These are phyloP conservation scores for Oscheius sp. DNA, from an alignment of 2,888 invertebrate genomes.

Conservation along the genomic window DNA sequence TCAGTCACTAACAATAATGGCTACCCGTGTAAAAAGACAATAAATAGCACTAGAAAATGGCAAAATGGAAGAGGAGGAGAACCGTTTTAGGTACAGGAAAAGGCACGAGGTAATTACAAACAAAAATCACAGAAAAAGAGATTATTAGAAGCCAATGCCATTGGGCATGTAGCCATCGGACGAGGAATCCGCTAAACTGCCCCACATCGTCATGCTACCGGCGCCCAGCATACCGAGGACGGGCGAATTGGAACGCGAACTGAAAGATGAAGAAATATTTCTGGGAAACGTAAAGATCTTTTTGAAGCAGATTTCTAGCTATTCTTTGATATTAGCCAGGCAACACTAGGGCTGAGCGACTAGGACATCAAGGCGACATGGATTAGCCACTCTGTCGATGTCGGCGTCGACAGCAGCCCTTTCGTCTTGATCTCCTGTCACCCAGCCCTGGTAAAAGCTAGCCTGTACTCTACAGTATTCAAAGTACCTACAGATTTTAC, in stretches of 20 bases:
- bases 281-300: too few species aligned
- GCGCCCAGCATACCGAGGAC: constrained; percentile 40
- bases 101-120: background rate
- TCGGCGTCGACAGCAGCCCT: too few species aligned
- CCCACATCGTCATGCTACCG: constrained; percentile 39
- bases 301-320: too few species aligned
- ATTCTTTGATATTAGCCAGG: too few species aligned
- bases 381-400: too few species aligned
- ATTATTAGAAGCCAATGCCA: constrained; percentile 24
- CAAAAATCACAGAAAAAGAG: background rate
- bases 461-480: too few species aligned
- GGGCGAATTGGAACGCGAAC: constrained; percentile 38
- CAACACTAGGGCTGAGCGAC: too few species aligned
- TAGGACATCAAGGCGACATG: too few species aligned
- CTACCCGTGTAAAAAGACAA: constrained; percentile 19
- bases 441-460: too few species aligned
- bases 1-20: constrained; percentile 18
- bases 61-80: background rate
- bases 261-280: background rate
- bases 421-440: too few species aligned
- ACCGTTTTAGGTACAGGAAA: constrained; percentile 1
- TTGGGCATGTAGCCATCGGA: constrained; percentile 30
- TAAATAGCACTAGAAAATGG: constrained; percentile 11
- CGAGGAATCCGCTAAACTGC: constrained; percentile 10
- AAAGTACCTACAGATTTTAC: too few species aligned